Percentiles rank a stretch among this genome's conserved stretches.
Evolutionary conservation across 2,797 vertebrate species (phyloP).

Genomic region (Siniperca scherzeri): DNA sequence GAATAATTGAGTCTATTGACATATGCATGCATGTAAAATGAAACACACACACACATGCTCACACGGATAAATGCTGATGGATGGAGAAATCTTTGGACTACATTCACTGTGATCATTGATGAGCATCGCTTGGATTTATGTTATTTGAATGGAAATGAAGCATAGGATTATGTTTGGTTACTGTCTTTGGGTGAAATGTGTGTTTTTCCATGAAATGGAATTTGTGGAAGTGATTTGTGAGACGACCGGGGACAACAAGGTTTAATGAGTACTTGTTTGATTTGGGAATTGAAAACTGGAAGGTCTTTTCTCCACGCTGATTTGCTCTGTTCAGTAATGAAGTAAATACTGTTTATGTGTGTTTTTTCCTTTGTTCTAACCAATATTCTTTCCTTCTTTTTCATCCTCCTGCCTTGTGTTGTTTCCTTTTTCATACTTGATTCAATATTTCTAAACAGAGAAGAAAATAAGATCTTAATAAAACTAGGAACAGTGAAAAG

Average conservation of each 20-base stretch:
- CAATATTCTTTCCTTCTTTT: neutral
- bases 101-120: constrained; percentile 74
- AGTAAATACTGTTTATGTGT: constrained; percentile 59
- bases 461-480: constrained; percentile 43
- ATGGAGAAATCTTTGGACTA: constrained; percentile 42
- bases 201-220: constrained; percentile 76
- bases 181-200: constrained; percentile 74
- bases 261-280: constrained; percentile 86
- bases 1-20: constrained; percentile 83
- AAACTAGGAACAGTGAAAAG: constrained; percentile 25
- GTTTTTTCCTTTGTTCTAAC: constrained; percentile 6
- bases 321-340: constrained; percentile 71
- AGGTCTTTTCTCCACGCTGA: constrained; percentile 67
- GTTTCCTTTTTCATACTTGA: constrained; percentile 49
- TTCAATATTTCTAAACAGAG: constrained; percentile 45
- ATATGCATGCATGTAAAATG: constrained; percentile 54
- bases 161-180: constrained; percentile 78
- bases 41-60: constrained; percentile 8
- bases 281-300: constrained; percentile 84
- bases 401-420: constrained; percentile 4
- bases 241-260: constrained; percentile 42
- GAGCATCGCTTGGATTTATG: constrained; percentile 68
- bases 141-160: constrained; percentile 88
- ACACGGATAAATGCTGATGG: constrained; percentile 52
- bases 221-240: constrained; percentile 78